A percentile compares a stretch with the other conserved stretches of the same genome.
Evolutionary conservation across 2,888 invertebrate species (phyloP).

Genomic region (Willowsia nigromaculata): DNA sequence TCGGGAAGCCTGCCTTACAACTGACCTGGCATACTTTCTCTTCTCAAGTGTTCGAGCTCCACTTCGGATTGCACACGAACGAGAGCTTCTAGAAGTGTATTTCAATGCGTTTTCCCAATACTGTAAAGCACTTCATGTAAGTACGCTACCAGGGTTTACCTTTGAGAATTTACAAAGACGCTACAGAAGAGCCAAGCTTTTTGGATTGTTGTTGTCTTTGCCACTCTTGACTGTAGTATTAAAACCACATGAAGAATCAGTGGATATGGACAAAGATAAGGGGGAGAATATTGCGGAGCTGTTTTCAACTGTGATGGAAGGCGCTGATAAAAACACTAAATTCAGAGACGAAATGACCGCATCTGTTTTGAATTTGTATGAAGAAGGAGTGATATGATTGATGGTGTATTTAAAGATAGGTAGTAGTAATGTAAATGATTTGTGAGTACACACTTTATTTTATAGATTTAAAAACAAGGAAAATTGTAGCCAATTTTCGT

Average conservation of each 20-base stretch:
- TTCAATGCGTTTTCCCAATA: slow-evolving; percentile 49
- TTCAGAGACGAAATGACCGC: slow-evolving; percentile 21
- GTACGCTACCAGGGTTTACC: slow-evolving; percentile 53
- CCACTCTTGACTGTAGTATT: slow-evolving; percentile 27
- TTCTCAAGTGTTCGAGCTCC: slow-evolving; percentile 63
- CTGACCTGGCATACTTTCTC: slow-evolving; percentile 72
- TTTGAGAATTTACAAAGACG: slow-evolving; percentile 52
- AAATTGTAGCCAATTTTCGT: too few species aligned
- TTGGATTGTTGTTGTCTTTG: slow-evolving; percentile 32
- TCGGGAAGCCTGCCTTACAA: slow-evolving; percentile 71
- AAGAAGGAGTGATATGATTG: slow-evolving; percentile 46
- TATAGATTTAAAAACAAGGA: too few species aligned
- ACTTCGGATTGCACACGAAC: slow-evolving; percentile 17
- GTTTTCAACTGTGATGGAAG: slow-evolving; percentile 34
- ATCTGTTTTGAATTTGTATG: slow-evolving; percentile 32
- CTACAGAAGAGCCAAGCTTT: slow-evolving; percentile 24
- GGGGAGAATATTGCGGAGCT: slow-evolving; percentile 3
- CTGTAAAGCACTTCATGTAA: slow-evolving; percentile 51
- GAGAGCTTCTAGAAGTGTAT: slow-evolving; percentile 61
- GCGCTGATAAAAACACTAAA: neutral
- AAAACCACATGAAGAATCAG: slow-evolving; percentile 26
- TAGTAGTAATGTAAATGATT: too few species aligned
- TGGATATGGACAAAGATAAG: slow-evolving; percentile 31
- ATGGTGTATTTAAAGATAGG: neutral
- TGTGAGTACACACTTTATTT: neutral